phyloP scores from a whole-genome alignment of 2,113 vertebrate genomes.

The Illadopsis cleaveri region DNA sequence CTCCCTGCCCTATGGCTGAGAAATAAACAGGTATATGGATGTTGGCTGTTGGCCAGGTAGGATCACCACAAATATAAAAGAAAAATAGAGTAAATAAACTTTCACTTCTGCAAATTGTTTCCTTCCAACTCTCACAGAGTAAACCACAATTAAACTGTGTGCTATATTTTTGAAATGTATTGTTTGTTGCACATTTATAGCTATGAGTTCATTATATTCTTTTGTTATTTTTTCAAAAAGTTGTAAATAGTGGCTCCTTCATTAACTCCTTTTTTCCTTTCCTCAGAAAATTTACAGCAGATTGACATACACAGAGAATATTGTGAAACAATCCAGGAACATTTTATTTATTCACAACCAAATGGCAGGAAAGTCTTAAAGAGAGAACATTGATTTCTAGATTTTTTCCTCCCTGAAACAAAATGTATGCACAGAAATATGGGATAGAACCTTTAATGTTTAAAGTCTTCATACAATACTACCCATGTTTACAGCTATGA shows the following conservation, averaged over 20 bases:
- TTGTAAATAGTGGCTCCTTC: background rate
- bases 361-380: background rate
- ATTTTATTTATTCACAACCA: background rate
- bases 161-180: background rate
- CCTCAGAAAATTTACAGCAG: background rate
- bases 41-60: background rate
- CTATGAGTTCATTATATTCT: background rate
- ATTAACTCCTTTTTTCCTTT: background rate
- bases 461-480: background rate
- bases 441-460: background rate
- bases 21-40: background rate
- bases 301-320: background rate
- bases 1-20: background rate
- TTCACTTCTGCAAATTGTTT: background rate
- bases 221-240: background rate
- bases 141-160: background rate
- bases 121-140: background rate
- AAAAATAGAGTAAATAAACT: background rate
- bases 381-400: background rate
- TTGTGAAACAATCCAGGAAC: background rate
- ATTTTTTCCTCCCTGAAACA: background rate
- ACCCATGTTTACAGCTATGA: background rate
- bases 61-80: background rate
- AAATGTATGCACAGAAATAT: background rate
- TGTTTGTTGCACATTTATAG: background rate